phyloP scores from a whole-genome alignment of 2,888 invertebrate species.

The Xanthorhoe spadicearia region DNA sequence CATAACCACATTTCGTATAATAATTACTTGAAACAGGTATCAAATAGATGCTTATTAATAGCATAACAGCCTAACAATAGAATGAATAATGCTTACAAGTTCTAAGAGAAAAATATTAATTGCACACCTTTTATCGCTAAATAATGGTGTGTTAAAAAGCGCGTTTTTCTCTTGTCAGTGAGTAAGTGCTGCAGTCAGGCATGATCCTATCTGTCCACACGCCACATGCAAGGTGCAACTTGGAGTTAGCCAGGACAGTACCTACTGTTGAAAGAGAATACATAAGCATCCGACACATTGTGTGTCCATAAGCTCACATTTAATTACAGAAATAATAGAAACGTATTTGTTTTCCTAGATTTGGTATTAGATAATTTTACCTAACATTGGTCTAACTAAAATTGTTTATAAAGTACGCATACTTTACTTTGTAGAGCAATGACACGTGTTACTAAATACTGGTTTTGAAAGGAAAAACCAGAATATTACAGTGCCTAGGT shows the following conservation, averaged over 20 bases:
- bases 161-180: constrained; percentile 11
- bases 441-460: too few species aligned
- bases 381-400: too few species aligned
- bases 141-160: constrained; percentile 9
- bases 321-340: too few species aligned
- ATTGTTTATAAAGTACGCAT: too few species aligned
- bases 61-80: background rate
- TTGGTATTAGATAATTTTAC: too few species aligned
- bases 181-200: background rate
- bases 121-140: constrained; percentile 6
- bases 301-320: too few species aligned
- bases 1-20: too few species aligned
- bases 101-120: constrained; percentile 1
- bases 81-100: background rate
- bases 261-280: background rate
- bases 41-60: background rate
- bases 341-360: too few species aligned
- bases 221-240: constrained; percentile 3
- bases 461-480: too few species aligned
- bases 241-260: background rate
- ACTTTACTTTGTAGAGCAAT: too few species aligned
- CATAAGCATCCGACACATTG: too few species aligned
- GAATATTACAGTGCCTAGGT: too few species aligned
- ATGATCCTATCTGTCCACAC: background rate
- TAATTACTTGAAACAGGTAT: background rate